These are phyloP conservation scores for Trogon melanurus DNA, from an alignment of 2,113 vertebrate genomes.

Conservation along the genomic window DNA sequence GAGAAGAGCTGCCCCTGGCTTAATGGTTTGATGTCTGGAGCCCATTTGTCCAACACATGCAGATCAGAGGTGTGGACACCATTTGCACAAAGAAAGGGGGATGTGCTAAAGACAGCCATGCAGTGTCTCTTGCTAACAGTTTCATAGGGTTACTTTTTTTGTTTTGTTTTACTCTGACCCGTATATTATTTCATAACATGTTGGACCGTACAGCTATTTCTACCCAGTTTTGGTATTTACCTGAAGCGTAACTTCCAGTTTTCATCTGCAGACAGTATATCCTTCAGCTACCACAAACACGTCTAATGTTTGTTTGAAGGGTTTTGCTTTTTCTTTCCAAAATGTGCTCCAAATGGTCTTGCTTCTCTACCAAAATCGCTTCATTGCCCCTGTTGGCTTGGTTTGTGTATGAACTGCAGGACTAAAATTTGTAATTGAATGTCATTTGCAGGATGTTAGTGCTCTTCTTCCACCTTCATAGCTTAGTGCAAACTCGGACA, in stretches of 20 bases:
- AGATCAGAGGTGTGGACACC: not conserved
- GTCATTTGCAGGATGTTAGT: not conserved
- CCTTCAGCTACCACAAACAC: not conserved
- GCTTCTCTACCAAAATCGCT: not conserved
- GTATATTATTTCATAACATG: not conserved
- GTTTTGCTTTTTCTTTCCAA: not conserved
- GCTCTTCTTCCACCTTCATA: not conserved
- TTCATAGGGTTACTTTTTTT: not conserved
- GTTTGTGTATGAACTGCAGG: not conserved
- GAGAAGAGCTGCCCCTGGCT: not conserved
- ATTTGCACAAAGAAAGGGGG: not conserved
- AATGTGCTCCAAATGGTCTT: not conserved
- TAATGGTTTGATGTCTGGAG: not conserved
- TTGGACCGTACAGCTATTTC: not conserved
- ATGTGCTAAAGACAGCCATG: not conserved
- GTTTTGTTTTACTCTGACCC: not conserved
- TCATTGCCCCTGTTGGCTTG: not conserved
- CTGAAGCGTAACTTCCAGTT: not conserved
- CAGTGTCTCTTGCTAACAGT: not conserved
- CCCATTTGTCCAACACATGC: accelerated
- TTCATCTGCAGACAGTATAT: not conserved
- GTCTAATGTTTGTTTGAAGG: not conserved
- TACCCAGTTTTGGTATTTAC: not conserved
- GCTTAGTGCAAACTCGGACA: not conserved
- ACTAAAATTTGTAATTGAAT: not conserved